phyloP scores from a whole-genome alignment of 2,888 invertebrate species.

The Bombylius major region DNA sequence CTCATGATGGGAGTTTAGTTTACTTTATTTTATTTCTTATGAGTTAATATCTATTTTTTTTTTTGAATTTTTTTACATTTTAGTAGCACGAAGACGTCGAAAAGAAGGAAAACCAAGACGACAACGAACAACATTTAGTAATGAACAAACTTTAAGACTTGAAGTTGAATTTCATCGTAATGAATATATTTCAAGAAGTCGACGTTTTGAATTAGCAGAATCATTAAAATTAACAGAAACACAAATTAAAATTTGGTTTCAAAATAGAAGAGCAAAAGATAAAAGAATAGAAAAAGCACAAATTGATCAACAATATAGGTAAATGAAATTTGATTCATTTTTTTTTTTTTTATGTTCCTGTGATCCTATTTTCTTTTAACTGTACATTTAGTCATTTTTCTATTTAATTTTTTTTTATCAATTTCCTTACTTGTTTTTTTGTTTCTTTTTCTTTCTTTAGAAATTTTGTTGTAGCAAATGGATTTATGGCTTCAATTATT shows the following conservation, averaged over 20 bases:
- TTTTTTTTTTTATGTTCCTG: not conserved
- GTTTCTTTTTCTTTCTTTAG: conserved; percentile 27
- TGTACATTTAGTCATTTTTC: not conserved
- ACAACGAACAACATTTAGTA: conserved; percentile 88
- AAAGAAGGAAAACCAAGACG: conserved; percentile 79
- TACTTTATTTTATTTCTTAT: too few species aligned
- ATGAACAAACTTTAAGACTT: conserved; percentile 78
- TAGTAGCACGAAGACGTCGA: conserved; percentile 72
- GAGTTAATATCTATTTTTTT: not conserved
- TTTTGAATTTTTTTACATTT: not conserved
- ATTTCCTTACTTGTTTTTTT: too few species aligned
- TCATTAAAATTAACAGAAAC: conserved; percentile 59
- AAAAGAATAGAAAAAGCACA: conserved; percentile 93
- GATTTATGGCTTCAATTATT: conserved; percentile 41
- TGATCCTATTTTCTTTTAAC: too few species aligned
- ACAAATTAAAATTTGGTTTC: conserved; percentile 83
- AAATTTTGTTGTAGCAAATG: conserved; percentile 48
- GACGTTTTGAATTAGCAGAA: conserved; percentile 67
- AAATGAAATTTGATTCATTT: conserved; percentile 14
- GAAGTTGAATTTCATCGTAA: conserved; percentile 86
- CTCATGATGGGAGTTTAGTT: too few species aligned
- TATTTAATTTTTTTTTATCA: not conserved
- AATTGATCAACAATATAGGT: conserved; percentile 90
- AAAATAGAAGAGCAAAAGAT: conserved; percentile 90
- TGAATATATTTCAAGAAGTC: conserved; percentile 82